Evolutionary conservation across 2,797 vertebrate species (phyloP), one percentile per base, ranked within the genome.

Genomic region (Amphiprion clarkii): DNA sequence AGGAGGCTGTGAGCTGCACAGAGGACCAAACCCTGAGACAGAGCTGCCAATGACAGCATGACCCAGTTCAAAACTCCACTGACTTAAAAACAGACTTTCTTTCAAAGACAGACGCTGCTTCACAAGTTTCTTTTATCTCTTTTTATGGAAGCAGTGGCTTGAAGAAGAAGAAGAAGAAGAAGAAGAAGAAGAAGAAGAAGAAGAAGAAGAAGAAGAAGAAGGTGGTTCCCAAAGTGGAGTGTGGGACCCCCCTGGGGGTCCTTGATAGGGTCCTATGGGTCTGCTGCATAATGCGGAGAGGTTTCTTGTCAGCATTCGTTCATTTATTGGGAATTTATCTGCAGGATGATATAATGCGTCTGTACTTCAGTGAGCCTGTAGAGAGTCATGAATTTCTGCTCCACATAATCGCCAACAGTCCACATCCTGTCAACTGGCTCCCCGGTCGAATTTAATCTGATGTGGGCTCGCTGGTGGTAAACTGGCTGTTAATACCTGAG

Each of bases 1-100:
- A 56, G 65, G 29, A 48, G 17, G 44, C 48, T 67, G 21, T 6
- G 5, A 71, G 71, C 21, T 25, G 42, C 76, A 65, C 65, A 59
- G 64, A 76, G 58, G 81, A 71, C 49, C 16, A 7, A 29, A 66
- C 75, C 61, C 58, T 16, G 58, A 74, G 71, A 49, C 61, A 8
- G 55, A 59, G 56, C 67, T 25, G 54, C 70, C 67, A 63, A 40
- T 65, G 79, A 82, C 74, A 64, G 48, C 3, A 1, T 81, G 79
- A 87, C 79, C 84, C 79, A 88, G 46, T 85, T 88, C 79, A 86
- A 21, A 76, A 52, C 65, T 71, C 21, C 67, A 36, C 76, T 27
- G 16, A 71, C 77, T 71, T 61, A 59, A 82, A 79, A 74, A 71
- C 70, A 60, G 46, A 64, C 69, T 76, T 52, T 39, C 56, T 44